A percentile compares a stretch with the other conserved stretches of the same genome.
Conservation (phyloP, 2,888 invertebrate genomes). For the Gastracanthus pulcherrimus region DNA sequence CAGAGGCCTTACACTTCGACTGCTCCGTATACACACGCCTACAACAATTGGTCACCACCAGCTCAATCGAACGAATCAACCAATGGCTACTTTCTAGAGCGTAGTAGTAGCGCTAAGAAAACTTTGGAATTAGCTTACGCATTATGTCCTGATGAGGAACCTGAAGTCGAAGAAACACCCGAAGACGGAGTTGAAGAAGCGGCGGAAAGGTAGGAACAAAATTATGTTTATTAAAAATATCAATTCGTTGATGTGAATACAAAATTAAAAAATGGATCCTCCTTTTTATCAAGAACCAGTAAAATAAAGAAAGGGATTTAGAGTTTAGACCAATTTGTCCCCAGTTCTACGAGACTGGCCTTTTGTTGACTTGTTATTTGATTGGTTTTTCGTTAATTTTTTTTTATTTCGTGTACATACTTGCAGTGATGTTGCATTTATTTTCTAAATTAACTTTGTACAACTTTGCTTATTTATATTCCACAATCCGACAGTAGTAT, state of each 20-base stretch:
- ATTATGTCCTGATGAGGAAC: constrained; percentile 83
- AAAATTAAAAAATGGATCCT: not conserved
- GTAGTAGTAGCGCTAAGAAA: constrained; percentile 95
- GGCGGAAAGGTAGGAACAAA: not conserved
- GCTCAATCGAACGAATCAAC: constrained; percentile 96
- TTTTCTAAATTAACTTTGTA: constrained; percentile 15
- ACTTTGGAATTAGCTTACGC: constrained; percentile 90
- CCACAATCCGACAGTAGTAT: constrained; percentile 8
- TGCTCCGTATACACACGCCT: constrained; percentile 90
- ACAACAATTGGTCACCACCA: constrained; percentile 93
- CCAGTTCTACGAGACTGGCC: not conserved
- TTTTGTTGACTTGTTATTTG: not conserved
- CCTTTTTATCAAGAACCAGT: not conserved
- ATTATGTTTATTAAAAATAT: not conserved
- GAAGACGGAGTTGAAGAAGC: constrained; percentile 47
- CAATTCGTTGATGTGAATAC: not conserved
- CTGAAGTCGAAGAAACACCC: constrained; percentile 64
- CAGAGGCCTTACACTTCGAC: constrained; percentile 80
- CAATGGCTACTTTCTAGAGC: constrained; percentile 95
- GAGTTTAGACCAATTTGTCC: not conserved
- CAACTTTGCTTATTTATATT: constrained; percentile 16
- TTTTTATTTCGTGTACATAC: not conserved
- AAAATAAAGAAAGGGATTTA: not conserved
- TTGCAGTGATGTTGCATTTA: not conserved
- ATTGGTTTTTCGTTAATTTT: not conserved